phyloP scores from a whole-genome alignment of 92 coral and sea anemone species.

The Phymanthus crucifer region DNA sequence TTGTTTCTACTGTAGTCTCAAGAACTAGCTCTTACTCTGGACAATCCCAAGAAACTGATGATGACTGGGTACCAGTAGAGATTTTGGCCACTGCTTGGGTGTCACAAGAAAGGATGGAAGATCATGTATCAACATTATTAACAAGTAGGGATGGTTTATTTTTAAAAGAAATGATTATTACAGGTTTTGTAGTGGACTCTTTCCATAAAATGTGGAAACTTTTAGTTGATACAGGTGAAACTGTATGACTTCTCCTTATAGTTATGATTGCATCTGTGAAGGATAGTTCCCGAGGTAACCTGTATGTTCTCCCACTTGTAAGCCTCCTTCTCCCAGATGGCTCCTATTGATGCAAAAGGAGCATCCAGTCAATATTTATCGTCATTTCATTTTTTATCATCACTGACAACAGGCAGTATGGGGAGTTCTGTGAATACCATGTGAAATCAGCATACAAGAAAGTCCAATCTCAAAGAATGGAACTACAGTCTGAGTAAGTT shows the following conservation, averaged over 20 bases:
- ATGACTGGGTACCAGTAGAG: slow-evolving; percentile 85
- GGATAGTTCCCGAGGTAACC: too few species aligned
- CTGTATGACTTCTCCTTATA: too few species aligned
- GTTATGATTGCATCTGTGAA: too few species aligned
- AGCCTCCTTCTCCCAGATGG: too few species aligned
- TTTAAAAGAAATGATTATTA: neutral
- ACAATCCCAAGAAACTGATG: slow-evolving; percentile 95
- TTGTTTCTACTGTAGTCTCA: slow-evolving; percentile 31
- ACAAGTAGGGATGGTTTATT: slow-evolving; percentile 52
- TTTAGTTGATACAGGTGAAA: neutral
- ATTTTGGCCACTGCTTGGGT: slow-evolving; percentile 81
- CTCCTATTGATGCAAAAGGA: too few species aligned
- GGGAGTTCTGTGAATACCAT: slow-evolving; percentile 94
- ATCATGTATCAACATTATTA: slow-evolving; percentile 72
- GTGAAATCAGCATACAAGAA: slow-evolving; percentile 83
- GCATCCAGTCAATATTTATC: too few species aligned
- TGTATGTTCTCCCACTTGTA: too few species aligned
- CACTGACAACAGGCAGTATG: slow-evolving; percentile 70
- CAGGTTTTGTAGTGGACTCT: neutral
- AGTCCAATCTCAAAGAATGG: slow-evolving; percentile 88
- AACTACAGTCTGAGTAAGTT: slow-evolving; percentile 87
- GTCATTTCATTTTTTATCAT: neutral
- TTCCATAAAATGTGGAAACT: neutral
- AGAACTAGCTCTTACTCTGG: slow-evolving; percentile 79
- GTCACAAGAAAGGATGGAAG: slow-evolving; percentile 69